Evolutionary conservation across 2,888 invertebrate genomes (phyloP).

Genomic region (Tenthredo notha): DNA sequence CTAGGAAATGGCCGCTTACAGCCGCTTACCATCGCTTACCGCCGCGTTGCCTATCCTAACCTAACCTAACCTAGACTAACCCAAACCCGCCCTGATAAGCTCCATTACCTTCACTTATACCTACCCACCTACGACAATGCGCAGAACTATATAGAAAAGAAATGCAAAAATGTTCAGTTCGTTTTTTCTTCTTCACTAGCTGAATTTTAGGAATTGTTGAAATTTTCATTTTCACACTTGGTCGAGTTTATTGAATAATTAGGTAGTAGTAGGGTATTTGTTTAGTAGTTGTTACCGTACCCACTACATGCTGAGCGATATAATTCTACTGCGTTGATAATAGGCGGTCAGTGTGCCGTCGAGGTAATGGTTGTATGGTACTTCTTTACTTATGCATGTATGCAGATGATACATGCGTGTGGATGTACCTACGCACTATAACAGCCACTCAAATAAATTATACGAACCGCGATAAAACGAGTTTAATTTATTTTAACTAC

Average conservation of each 20-base stretch:
- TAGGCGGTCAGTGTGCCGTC: conserved; percentile 1
- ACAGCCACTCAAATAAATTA: conserved; percentile 69
- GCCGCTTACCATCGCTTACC: conserved; percentile 42
- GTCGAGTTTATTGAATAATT: background rate
- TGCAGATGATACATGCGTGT: background rate
- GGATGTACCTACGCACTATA: background rate
- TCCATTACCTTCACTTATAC: conserved; percentile 38
- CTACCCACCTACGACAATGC: background rate
- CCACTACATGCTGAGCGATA: background rate
- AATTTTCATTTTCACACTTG: background rate
- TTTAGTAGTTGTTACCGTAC: background rate
- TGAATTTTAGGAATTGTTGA: background rate
- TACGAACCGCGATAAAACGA: conserved; percentile 68
- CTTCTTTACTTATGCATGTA: background rate
- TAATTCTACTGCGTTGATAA: background rate
- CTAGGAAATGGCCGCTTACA: conserved; percentile 64
- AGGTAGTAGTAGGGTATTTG: too few species aligned
- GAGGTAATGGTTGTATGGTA: background rate
- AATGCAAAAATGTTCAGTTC: background rate
- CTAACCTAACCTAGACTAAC: background rate
- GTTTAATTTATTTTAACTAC: conserved; percentile 74
- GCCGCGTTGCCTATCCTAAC: conserved; percentile 15
- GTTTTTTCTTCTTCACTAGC: background rate
- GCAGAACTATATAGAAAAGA: background rate
- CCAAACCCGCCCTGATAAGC: conserved; percentile 41